phyloP scores from a whole-genome alignment of 2,797 vertebrate species.

The Falco columbarius region DNA sequence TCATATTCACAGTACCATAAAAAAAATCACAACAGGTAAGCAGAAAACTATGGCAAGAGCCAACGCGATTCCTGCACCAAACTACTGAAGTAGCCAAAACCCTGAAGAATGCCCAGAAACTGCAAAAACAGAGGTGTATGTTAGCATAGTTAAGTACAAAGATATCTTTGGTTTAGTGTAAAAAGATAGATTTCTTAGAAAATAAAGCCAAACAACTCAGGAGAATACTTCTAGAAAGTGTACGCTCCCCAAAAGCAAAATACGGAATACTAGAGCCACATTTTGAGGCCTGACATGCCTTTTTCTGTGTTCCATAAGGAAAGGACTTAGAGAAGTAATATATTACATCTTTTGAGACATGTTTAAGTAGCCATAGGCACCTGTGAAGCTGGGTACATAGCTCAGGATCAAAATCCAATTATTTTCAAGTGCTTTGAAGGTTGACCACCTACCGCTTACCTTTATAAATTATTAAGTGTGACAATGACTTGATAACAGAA shows the following conservation, averaged over 20 bases:
- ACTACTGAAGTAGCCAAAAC: not conserved
- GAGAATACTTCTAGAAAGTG: not conserved
- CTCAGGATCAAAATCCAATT: not conserved
- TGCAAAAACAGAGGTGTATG: not conserved
- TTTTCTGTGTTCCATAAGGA: not conserved
- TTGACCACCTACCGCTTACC: not conserved
- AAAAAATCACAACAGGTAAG: not conserved
- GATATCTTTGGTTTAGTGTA: not conserved
- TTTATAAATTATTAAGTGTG: not conserved
- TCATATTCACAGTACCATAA: not conserved
- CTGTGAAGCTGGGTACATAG: accelerated
- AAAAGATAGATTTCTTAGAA: not conserved
- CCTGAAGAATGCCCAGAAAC: not conserved
- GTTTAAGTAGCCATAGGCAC: not conserved
- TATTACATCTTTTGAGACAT: not conserved
- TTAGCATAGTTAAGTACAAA: not conserved
- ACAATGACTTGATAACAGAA: not conserved
- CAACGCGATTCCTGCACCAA: not conserved
- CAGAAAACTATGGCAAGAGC: not conserved
- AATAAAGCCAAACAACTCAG: not conserved
- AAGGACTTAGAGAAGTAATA: not conserved
- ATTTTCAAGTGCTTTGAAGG: not conserved
- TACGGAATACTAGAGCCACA: not conserved
- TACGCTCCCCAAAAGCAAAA: not conserved
- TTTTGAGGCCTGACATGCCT: not conserved